Conservation (phyloP, 2,797 vertebrate species). For the Gephyroberyx darwinii region DNA sequence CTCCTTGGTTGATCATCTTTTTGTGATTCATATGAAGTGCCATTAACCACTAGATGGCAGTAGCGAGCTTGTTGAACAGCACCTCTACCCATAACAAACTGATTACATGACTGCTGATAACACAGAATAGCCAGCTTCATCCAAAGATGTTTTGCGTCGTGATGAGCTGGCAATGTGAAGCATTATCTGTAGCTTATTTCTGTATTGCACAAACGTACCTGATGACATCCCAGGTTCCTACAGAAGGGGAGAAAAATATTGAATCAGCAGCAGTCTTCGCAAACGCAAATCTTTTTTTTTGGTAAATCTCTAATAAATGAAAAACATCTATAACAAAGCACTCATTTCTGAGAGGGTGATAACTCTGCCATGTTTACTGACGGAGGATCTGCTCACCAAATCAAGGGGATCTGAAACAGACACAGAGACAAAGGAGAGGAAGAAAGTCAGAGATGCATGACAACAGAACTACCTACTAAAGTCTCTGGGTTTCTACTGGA, state of each 20-base stretch:
- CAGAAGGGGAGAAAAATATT: constrained; percentile 28
- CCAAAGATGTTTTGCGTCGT: background rate
- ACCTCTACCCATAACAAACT: background rate
- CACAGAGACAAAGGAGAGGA: constrained; percentile 25
- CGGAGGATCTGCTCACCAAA: constrained; percentile 75
- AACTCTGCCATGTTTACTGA: background rate
- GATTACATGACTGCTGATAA: constrained; percentile 14
- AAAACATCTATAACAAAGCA: background rate
- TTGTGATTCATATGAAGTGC: background rate
- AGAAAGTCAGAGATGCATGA: constrained; percentile 3
- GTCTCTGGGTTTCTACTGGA: background rate
- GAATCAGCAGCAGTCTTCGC: background rate
- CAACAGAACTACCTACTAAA: background rate
- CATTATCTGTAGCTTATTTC: background rate
- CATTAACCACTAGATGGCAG: constrained; percentile 76
- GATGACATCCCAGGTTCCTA: constrained; percentile 83
- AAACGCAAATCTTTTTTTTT: background rate
- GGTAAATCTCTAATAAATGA: background rate
- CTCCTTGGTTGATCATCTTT: background rate
- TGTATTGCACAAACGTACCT: constrained; percentile 70
- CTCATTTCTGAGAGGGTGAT: background rate
- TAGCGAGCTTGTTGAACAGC: constrained; percentile 52
- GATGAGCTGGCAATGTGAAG: background rate
- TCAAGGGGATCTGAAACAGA: constrained; percentile 83
- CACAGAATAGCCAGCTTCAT: background rate